A percentile compares a stretch with the other conserved stretches of the same genome.
Evolutionary conservation across 2,888 invertebrate species (phyloP).

Genomic region (Deilephila porcellus): DNA sequence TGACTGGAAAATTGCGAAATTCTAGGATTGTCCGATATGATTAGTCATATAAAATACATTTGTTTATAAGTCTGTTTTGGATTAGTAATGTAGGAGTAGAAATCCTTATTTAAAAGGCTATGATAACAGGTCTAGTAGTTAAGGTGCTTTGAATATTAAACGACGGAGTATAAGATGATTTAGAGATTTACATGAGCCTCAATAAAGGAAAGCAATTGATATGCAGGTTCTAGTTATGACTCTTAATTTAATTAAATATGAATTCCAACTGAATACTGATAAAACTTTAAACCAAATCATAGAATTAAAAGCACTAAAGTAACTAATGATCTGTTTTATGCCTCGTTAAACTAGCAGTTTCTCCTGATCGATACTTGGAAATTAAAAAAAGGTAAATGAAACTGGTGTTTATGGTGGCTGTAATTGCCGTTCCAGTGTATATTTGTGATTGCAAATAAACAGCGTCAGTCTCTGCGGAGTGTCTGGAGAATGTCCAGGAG

Average conservation of each 20-base stretch:
- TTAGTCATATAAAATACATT: background rate
- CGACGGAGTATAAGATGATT: no score
- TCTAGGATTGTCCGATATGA: background rate
- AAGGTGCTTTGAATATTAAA: no score
- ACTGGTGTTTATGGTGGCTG: background rate
- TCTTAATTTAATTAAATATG: no score
- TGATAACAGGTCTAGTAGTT: no score
- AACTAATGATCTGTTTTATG: background rate
- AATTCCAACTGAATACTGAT: no score
- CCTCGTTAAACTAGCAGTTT: background rate
- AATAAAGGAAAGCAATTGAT: no score
- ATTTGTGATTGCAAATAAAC: constrained; percentile 9
- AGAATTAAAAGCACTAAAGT: background rate
- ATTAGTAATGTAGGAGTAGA: no score
- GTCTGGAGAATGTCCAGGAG: background rate
- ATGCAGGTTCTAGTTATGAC: no score
- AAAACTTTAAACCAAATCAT: no score
- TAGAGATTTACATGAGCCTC: no score
- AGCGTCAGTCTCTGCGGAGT: background rate
- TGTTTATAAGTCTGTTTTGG: no score
- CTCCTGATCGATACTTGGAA: background rate
- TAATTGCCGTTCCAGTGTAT: background rate
- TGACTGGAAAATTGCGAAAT: constrained; percentile 2
- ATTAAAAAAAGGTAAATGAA: background rate
- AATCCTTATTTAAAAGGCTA: no score